Percentiles rank a stretch among this genome's conserved stretches.
Evolutionary conservation across 2,113 vertebrate species (phyloP).

Genomic region (Pterophyllum scalare): DNA sequence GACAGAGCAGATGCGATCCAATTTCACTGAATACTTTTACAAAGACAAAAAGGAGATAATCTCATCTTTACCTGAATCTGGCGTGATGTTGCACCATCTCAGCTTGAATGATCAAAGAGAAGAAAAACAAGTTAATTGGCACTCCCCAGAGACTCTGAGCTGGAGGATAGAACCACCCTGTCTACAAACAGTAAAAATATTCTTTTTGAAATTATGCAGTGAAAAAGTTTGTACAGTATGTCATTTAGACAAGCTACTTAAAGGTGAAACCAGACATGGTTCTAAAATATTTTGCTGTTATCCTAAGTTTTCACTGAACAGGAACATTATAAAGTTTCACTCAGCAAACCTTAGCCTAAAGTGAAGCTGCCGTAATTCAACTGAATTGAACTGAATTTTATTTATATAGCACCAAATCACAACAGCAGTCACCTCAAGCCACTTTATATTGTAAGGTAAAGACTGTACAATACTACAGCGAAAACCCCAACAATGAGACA

Average conservation of each 20-base stretch:
- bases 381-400: no score
- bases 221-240: slow-evolving; percentile 12
- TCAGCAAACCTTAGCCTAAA: neutral
- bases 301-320: slow-evolving; percentile 17
- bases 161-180: slow-evolving; percentile 33
- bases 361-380: neutral
- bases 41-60: slow-evolving; percentile 27
- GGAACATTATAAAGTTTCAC: neutral
- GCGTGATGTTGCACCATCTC: slow-evolving; percentile 56
- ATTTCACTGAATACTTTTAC: neutral
- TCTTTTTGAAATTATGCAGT: slow-evolving; percentile 58
- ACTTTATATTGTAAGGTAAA: no score
- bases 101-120: slow-evolving; percentile 55
- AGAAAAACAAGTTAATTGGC: slow-evolving; percentile 65
- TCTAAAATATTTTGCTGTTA: neutral
- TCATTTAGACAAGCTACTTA: slow-evolving; percentile 29
- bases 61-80: slow-evolving; percentile 40
- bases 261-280: slow-evolving; percentile 21
- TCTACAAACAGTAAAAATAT: slow-evolving; percentile 41
- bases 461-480: neutral
- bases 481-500: no score
- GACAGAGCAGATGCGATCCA: slow-evolving; percentile 12
- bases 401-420: no score
- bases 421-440: no score
- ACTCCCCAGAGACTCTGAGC: slow-evolving; percentile 31